Percentiles rank a stretch among this genome's conserved stretches.
phyloP scores from a whole-genome alignment of 2,888 invertebrate genomes.

The Sialis lutaria region DNA sequence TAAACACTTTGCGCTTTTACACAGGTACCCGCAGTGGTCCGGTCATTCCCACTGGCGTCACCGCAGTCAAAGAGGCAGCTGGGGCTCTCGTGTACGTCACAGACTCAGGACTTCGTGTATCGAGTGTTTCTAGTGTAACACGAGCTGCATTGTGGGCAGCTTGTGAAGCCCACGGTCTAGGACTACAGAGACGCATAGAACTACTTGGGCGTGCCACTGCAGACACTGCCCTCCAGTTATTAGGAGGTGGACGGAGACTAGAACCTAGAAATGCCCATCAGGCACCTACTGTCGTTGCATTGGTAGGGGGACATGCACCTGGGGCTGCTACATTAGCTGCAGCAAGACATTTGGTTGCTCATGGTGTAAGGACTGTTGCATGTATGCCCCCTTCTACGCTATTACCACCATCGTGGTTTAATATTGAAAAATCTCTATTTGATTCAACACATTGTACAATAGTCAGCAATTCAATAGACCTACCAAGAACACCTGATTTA shows the following conservation, averaged over 20 bases:
- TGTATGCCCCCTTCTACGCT: slow-evolving; percentile 20
- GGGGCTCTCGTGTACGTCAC: slow-evolving; percentile 58
- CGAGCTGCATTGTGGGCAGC: slow-evolving; percentile 48
- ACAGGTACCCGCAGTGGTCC: too few relatives aligned
- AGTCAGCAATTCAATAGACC: slow-evolving; percentile 40
- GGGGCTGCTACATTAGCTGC: slow-evolving; percentile 56
- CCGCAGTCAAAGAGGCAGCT: slow-evolving; percentile 47
- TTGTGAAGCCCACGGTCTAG: slow-evolving; percentile 49
- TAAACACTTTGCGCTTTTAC: too few relatives aligned
- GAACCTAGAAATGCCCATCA: slow-evolving; percentile 81
- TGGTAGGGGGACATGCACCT: slow-evolving; percentile 47
- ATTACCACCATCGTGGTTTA: too few relatives aligned
- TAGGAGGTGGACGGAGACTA: slow-evolving; percentile 70
- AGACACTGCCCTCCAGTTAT: slow-evolving; percentile 66
- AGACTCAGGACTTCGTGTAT: slow-evolving; percentile 69
- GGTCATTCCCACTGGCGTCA: slow-evolving; percentile 47
- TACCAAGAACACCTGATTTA: slow-evolving; percentile 31
- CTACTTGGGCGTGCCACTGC: slow-evolving; percentile 69
- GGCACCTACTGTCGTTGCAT: slow-evolving; percentile 61
- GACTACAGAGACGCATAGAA: slow-evolving; percentile 47
- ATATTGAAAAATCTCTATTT: neutral
- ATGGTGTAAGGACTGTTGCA: slow-evolving; percentile 56
- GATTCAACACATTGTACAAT: slow-evolving; percentile 13
- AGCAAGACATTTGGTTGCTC: slow-evolving; percentile 64
- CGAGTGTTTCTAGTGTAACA: slow-evolving; percentile 48